Percentiles rank a stretch among this genome's conserved stretches.
Evolutionary conservation across 1,140 invertebrate genomes (phyloP).

Genomic region (Drosophila suzukii): DNA sequence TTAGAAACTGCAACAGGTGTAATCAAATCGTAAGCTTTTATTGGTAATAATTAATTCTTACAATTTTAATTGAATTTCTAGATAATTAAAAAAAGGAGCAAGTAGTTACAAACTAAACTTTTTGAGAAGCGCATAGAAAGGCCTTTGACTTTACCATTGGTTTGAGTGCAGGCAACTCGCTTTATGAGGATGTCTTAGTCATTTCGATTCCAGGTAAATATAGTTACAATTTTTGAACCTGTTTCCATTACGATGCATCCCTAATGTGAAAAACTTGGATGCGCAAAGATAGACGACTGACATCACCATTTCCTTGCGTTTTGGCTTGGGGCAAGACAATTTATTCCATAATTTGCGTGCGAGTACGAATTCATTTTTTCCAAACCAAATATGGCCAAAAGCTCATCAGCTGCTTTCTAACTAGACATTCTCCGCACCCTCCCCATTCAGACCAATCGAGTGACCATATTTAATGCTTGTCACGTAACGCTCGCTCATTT

Average conservation of each 20-base stretch:
- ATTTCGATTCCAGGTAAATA: not conserved
- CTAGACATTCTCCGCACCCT: constrained; percentile 22
- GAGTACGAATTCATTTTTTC: constrained; percentile 28
- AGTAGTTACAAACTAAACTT: not conserved
- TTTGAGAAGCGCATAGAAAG: not conserved
- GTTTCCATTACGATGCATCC: not conserved
- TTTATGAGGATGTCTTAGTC: not conserved
- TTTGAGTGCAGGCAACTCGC: not conserved
- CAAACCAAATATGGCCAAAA: constrained; percentile 66
- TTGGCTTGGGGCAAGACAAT: constrained; percentile 23
- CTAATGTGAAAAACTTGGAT: constrained; percentile 3
- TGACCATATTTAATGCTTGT: constrained; percentile 63
- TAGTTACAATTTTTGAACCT: not conserved
- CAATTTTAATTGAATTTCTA: too few relatives aligned
- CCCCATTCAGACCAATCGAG: constrained; percentile 14
- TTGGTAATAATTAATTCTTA: too few relatives aligned
- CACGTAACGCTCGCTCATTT: constrained; percentile 69
- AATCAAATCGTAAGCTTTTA: too few relatives aligned
- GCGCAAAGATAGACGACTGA: constrained; percentile 25
- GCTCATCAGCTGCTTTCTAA: constrained; percentile 72
- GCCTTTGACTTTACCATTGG: not conserved
- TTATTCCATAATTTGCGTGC: constrained; percentile 47
- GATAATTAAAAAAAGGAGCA: not conserved
- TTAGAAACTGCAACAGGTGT: not conserved
- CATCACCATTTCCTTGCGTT: constrained; percentile 30